phyloP scores from a whole-genome alignment of 2,113 vertebrate species.

The Butorides virescens region DNA sequence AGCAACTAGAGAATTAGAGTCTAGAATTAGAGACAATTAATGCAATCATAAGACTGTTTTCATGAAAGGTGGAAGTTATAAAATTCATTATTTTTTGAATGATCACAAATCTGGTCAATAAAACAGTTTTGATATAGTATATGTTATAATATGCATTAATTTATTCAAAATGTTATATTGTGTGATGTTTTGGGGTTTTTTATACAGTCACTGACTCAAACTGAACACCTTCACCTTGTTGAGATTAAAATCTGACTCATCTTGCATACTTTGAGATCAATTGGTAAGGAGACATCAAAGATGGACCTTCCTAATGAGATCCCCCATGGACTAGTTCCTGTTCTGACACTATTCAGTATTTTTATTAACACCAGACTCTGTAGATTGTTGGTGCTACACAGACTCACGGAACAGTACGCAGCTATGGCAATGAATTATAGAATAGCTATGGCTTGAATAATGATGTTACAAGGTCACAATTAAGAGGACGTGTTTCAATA shows the following conservation, averaged over 20 bases:
- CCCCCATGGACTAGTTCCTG: neutral
- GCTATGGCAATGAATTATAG: neutral
- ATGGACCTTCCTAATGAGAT: neutral
- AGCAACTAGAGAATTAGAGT: neutral
- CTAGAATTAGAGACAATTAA: neutral
- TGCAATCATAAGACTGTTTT: neutral
- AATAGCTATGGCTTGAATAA: neutral
- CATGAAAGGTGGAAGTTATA: neutral
- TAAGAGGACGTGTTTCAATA: neutral
- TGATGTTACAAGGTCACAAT: neutral
- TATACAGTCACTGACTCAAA: neutral
- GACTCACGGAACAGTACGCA: accelerated
- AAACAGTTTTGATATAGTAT: neutral
- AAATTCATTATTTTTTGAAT: neutral
- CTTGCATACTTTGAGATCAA: neutral
- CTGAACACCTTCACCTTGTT: neutral
- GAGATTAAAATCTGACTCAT: neutral
- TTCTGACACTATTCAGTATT: neutral
- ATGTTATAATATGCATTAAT: neutral
- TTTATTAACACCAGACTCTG: neutral
- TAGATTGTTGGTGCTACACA: neutral
- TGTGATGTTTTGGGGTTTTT: neutral
- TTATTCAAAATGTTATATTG: neutral
- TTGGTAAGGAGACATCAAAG: neutral
- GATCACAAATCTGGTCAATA: neutral